Evolutionary conservation across 2,797 vertebrate species (phyloP).

Genomic region (Nothura maculosa): DNA sequence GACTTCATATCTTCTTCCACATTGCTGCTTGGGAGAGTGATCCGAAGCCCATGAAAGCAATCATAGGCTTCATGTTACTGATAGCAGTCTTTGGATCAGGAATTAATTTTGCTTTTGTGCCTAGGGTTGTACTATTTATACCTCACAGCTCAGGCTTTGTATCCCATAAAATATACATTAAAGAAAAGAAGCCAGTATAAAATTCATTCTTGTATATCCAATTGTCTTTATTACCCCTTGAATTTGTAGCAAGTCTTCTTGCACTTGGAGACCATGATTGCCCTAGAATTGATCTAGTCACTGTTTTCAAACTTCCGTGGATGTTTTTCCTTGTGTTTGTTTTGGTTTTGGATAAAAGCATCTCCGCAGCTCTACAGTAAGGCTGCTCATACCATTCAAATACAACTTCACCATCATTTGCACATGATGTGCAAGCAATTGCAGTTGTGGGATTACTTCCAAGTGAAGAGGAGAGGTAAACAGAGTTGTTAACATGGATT

Average conservation of each 20-base stretch:
- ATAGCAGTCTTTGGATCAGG: background rate
- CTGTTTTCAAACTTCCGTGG: background rate
- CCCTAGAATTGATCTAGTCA: background rate
- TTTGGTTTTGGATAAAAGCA: background rate
- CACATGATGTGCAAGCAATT: background rate
- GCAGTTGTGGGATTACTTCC: background rate
- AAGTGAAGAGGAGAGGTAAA: background rate
- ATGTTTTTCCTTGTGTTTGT: no score
- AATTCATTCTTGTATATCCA: background rate
- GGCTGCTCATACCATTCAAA: background rate
- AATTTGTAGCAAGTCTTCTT: background rate
- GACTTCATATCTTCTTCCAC: background rate
- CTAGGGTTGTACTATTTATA: background rate
- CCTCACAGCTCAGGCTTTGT: background rate
- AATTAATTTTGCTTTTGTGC: slow-evolving; percentile 18
- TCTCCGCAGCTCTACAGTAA: background rate
- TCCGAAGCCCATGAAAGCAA: background rate
- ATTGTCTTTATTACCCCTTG: background rate
- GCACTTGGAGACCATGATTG: background rate
- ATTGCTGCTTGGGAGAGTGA: background rate
- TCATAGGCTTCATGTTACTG: background rate
- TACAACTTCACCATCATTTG: background rate
- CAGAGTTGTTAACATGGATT: background rate
- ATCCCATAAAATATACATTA: background rate
- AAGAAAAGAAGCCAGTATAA: background rate